Evolutionary conservation across 35 echinoderm and acorn worm species (phyloP).

Genomic region (Eucidaris tribuloides): DNA sequence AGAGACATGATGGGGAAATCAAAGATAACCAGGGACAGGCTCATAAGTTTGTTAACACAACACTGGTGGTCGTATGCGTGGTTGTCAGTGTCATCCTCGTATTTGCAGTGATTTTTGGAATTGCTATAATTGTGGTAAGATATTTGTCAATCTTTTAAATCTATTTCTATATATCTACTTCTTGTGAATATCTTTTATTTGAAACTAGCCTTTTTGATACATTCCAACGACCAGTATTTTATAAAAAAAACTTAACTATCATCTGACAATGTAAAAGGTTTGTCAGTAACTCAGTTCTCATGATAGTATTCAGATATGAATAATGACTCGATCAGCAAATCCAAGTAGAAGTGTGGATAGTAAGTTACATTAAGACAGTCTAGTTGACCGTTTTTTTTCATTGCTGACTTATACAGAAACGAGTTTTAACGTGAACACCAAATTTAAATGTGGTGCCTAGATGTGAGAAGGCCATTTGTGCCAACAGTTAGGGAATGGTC

Average conservation of each 20-base stretch:
- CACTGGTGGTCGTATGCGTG: background rate
- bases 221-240: background rate
- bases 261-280: background rate
- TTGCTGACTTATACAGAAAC: too few species aligned
- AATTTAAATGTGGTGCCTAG: too few species aligned
- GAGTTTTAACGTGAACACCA: too few species aligned
- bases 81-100: slow-evolving; percentile 2
- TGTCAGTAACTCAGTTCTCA: background rate
- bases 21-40: background rate
- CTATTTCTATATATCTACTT: background rate
- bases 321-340: too few species aligned
- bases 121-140: slow-evolving; percentile 11
- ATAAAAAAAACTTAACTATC: background rate
- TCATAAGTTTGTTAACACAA: background rate
- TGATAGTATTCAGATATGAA: background rate
- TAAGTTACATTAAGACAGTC: too few species aligned
- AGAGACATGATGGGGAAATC: background rate
- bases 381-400: too few species aligned
- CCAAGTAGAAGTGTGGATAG: too few species aligned
- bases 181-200: background rate
- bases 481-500: too few species aligned
- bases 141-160: background rate
- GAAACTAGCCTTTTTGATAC: background rate
- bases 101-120: background rate
- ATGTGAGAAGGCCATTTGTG: too few species aligned